These are phyloP conservation scores for Polietes domitor DNA, from an alignment of 2,888 invertebrate species.

Conservation along the genomic window DNA sequence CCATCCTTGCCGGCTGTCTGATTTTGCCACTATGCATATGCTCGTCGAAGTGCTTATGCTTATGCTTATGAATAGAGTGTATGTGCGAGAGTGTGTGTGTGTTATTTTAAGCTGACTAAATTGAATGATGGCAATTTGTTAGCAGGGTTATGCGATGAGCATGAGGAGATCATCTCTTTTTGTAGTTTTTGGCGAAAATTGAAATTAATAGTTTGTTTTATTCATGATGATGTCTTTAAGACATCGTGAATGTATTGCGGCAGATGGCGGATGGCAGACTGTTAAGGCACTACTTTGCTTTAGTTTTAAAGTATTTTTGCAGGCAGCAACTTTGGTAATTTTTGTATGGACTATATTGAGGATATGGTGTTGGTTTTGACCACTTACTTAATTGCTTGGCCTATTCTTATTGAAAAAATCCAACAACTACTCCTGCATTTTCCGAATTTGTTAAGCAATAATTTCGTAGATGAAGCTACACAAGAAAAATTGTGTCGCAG, in stretches of 20 bases:
- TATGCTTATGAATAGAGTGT: neutral
- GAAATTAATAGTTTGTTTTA: constrained; percentile 26
- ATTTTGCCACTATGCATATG: constrained; percentile 13
- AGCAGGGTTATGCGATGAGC: constrained; percentile 9
- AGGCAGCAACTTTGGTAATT: too few relatives aligned
- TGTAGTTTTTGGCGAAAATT: constrained; percentile 57
- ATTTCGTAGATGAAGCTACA: too few relatives aligned
- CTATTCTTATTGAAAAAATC: too few relatives aligned
- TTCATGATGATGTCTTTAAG: neutral
- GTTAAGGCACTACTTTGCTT: too few relatives aligned
- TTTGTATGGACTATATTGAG: too few relatives aligned
- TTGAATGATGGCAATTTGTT: constrained; percentile 64
- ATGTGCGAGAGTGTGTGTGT: neutral
- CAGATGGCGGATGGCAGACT: too few relatives aligned
- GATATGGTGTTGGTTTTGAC: too few relatives aligned
- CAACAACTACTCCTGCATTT: too few relatives aligned
- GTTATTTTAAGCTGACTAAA: constrained; percentile 51
- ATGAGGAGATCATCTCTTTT: constrained; percentile 34
- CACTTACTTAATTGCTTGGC: too few relatives aligned
- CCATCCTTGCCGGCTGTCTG: neutral
- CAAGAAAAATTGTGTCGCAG: too few relatives aligned
- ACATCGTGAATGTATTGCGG: neutral
- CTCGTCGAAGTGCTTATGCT: neutral
- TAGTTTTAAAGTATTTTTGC: too few relatives aligned
- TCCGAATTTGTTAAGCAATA: too few relatives aligned